Conservation (phyloP, 2,888 invertebrate genomes). For the Cylindroiulus punctatus region DNA sequence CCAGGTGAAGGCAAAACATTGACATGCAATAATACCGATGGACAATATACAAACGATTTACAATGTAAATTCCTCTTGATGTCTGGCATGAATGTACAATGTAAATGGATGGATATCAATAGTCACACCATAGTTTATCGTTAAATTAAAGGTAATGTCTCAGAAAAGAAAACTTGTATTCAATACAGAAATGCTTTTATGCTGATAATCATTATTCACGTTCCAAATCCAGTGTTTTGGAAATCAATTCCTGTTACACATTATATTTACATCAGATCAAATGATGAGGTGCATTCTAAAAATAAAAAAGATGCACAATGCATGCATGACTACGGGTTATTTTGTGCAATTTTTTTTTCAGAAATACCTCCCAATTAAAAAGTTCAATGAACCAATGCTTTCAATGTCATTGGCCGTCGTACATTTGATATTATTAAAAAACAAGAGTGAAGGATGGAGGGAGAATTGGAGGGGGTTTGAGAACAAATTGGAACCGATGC, state of each 20-base stretch:
- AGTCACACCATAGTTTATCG: background rate
- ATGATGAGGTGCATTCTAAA: constrained; percentile 39
- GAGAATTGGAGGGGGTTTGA: background rate
- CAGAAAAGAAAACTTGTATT: background rate
- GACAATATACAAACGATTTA: too few relatives aligned
- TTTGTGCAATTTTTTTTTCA: constrained; percentile 30
- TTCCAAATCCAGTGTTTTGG: constrained; percentile 13
- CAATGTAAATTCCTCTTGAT: background rate
- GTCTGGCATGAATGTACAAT: background rate
- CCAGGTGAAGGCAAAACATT: background rate
- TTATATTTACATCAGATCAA: constrained; percentile 43
- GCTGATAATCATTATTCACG: background rate
- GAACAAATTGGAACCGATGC: constrained; percentile 7
- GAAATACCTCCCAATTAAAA: constrained; percentile 40
- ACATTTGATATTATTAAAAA: background rate
- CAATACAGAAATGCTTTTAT: constrained; percentile 27
- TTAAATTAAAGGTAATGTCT: background rate
- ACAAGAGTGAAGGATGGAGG: constrained; percentile 14
- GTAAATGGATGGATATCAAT: background rate
- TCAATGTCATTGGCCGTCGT: constrained; percentile 1
- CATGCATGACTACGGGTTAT: constrained; percentile 23
- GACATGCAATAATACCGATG: background rate
- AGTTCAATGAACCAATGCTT: constrained; percentile 36
- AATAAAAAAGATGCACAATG: constrained; percentile 32
- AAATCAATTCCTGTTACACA: constrained; percentile 30